A percentile compares a stretch with the other conserved stretches of the same genome.
Conservation (phyloP, 2,888 invertebrate species). For the Deroplatys truncata region DNA sequence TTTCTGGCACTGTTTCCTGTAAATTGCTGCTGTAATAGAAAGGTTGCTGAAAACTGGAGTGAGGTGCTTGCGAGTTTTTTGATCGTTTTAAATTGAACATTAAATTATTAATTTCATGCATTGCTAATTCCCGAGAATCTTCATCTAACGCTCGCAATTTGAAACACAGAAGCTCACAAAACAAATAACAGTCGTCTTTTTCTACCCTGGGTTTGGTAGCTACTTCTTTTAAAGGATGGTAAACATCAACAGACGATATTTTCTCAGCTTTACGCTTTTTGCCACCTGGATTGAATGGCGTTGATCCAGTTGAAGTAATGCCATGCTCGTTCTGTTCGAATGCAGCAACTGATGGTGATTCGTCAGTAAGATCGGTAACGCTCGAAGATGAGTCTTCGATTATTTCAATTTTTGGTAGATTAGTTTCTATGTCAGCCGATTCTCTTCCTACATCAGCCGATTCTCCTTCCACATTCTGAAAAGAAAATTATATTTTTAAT, state of each 20-base stretch:
- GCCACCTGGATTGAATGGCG: not conserved
- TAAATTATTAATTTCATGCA: conserved; percentile 7
- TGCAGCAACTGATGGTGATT: not conserved
- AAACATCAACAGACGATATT: not conserved
- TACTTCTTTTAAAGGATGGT: not conserved
- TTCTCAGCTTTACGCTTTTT: not conserved
- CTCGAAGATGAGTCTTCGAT: not conserved
- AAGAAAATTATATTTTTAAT: not conserved
- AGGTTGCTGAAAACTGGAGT: not conserved
- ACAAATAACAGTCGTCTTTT: not conserved
- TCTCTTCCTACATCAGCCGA: not conserved
- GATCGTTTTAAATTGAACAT: conserved; percentile 7
- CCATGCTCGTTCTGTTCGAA: not conserved
- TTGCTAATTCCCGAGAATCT: conserved; percentile 10
- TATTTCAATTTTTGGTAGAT: not conserved
- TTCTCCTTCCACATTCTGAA: conserved; percentile 1
- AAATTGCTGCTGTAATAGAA: not conserved
- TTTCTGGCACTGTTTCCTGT: not conserved
- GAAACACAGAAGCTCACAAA: conserved; percentile 11
- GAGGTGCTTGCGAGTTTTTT: not conserved
- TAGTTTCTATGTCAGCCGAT: not conserved
- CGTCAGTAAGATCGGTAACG: not conserved
- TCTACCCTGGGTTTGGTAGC: not conserved
- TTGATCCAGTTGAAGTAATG: not conserved
- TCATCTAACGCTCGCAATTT: conserved; percentile 6